phyloP scores from a whole-genome alignment of 2,113 vertebrate species.

The Dipodomys stephensi region DNA sequence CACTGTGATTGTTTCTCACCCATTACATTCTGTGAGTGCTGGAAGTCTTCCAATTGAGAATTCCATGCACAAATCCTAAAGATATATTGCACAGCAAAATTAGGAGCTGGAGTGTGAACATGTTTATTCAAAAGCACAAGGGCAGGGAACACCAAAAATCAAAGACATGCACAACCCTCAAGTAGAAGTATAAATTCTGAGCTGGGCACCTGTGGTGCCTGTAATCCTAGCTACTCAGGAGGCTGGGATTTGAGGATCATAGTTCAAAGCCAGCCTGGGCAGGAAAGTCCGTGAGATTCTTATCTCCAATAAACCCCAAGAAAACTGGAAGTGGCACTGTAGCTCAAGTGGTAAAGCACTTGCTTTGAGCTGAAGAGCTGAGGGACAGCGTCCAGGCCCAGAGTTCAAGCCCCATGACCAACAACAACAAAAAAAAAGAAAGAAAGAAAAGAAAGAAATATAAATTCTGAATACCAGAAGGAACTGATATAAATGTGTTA shows the following conservation, averaged over 20 bases:
- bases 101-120: background rate
- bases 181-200: background rate
- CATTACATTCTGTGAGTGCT: background rate
- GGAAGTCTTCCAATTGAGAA: background rate
- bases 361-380: no score
- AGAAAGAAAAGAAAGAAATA: background rate
- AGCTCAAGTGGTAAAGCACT: no score
- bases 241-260: no score
- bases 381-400: no score
- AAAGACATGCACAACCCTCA: conserved; percentile 1
- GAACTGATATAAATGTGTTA: background rate
- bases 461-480: background rate
- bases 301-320: no score
- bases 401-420: no score
- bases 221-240: no score
- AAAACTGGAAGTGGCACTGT: no score
- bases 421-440: no score
- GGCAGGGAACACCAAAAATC: background rate
- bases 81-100: background rate
- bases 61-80: background rate
- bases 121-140: background rate
- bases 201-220: no score
- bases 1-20: conserved; percentile 1
- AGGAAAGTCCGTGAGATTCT: no score
- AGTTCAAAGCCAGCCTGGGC: no score